Evolutionary conservation across 2,888 invertebrate genomes (phyloP).

Genomic region (Frankliniella intonsa): DNA sequence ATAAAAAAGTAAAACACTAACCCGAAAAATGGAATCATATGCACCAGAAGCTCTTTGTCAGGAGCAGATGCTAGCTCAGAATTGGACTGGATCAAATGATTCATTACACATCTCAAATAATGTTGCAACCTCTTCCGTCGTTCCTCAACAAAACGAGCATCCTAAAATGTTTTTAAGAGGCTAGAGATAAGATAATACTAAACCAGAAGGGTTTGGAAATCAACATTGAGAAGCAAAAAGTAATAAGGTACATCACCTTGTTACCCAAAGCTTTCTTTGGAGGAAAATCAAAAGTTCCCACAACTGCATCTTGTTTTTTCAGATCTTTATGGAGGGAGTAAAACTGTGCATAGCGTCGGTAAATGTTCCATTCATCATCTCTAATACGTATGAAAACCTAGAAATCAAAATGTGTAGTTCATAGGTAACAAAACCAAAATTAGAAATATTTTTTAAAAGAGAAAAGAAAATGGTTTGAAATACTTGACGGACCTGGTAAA

Average conservation of each 20-base stretch:
- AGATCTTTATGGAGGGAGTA: slow-evolving; percentile 77
- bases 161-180: slow-evolving; percentile 48
- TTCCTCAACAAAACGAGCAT: slow-evolving; percentile 80
- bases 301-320: slow-evolving; percentile 73
- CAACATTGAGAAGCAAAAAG: slow-evolving; percentile 33
- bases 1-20: slow-evolving; percentile 42
- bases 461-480: no score
- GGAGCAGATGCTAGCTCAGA: slow-evolving; percentile 73
- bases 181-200: background rate
- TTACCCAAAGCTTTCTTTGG: slow-evolving; percentile 92
- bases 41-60: slow-evolving; percentile 70
- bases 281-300: slow-evolving; percentile 83
- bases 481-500: slow-evolving; percentile 67
- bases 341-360: slow-evolving; percentile 90
- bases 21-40: slow-evolving; percentile 84
- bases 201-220: slow-evolving; percentile 27
- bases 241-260: slow-evolving; percentile 58
- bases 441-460: slow-evolving; percentile 39
- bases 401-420: slow-evolving; percentile 42
- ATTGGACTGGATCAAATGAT: slow-evolving; percentile 61
- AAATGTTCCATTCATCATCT: slow-evolving; percentile 93
- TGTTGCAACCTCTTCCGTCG: slow-evolving; percentile 78
- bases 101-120: slow-evolving; percentile 78
- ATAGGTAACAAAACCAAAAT: slow-evolving; percentile 46
- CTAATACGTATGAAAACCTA: slow-evolving; percentile 76